These are phyloP conservation scores for Eristalis tenax DNA, from an alignment of 2,888 invertebrate species.

Conservation along the genomic window DNA sequence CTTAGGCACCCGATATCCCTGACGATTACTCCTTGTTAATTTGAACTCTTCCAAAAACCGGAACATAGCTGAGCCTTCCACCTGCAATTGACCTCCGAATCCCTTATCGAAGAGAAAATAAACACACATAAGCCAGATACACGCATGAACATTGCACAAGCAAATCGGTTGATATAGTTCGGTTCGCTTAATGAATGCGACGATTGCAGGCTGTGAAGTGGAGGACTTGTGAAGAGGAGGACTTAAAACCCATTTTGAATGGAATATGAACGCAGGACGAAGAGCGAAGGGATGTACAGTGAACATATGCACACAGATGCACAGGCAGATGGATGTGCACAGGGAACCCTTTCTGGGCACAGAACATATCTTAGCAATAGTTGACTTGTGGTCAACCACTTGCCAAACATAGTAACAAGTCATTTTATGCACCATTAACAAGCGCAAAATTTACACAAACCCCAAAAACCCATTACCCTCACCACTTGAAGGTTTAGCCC, in stretches of 20 bases:
- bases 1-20: conserved; percentile 41
- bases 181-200: conserved; percentile 49
- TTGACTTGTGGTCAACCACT: conserved; percentile 73
- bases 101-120: conserved; percentile 3
- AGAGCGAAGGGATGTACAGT: conserved; percentile 30
- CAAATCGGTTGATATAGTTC: neutral
- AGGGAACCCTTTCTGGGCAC: conserved; percentile 72
- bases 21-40: conserved; percentile 69
- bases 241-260: conserved; percentile 54
- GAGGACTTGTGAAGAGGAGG: no score
- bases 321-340: neutral
- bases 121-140: neutral
- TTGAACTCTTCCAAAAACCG: conserved; percentile 53
- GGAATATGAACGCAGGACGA: conserved; percentile 57
- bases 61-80: conserved; percentile 37
- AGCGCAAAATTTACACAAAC: conserved; percentile 71
- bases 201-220: conserved; percentile 41
- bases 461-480: conserved; percentile 71
- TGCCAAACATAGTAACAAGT: conserved; percentile 74
- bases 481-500: conserved; percentile 51
- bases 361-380: conserved; percentile 70
- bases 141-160: neutral
- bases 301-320: conserved; percentile 6
- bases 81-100: conserved; percentile 54
- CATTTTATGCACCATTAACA: conserved; percentile 74